phyloP scores from a whole-genome alignment of 2,797 vertebrate species.

The Steatocranus sp. region DNA sequence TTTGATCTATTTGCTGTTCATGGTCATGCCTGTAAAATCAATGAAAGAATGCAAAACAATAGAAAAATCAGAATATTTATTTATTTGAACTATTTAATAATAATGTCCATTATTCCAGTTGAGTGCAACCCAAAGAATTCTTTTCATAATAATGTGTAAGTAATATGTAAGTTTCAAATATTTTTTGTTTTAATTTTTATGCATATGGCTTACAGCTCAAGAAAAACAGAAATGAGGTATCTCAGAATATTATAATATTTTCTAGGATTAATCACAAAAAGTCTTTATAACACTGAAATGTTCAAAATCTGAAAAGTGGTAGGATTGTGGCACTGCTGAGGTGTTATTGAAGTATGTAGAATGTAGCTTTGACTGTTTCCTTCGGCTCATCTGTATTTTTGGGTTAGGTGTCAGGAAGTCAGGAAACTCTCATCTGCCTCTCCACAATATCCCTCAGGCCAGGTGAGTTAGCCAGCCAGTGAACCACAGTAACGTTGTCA shows the following conservation, averaged over 20 bases:
- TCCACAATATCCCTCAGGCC: background rate
- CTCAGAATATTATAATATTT: background rate
- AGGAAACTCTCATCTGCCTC: background rate
- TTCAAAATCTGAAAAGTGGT: background rate
- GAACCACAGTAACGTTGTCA: background rate
- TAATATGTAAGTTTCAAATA: background rate
- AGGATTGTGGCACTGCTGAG: background rate
- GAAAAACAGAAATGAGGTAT: background rate
- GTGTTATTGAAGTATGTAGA: background rate
- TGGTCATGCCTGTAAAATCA: background rate
- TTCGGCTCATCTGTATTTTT: background rate
- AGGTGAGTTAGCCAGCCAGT: background rate
- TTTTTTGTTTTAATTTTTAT: background rate
- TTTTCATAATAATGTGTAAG: background rate
- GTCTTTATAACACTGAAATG: background rate
- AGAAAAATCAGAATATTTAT: background rate
- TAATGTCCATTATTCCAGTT: background rate
- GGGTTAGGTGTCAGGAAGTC: background rate
- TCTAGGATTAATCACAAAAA: background rate
- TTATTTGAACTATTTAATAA: background rate
- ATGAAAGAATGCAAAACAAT: background rate
- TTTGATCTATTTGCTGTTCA: background rate
- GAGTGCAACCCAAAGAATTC: background rate
- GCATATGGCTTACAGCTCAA: background rate
- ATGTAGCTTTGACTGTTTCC: background rate